Percentiles rank a stretch among this genome's conserved stretches.
phyloP scores from a whole-genome alignment of 2,113 vertebrate genomes.

The Epinephelus lanceolatus region DNA sequence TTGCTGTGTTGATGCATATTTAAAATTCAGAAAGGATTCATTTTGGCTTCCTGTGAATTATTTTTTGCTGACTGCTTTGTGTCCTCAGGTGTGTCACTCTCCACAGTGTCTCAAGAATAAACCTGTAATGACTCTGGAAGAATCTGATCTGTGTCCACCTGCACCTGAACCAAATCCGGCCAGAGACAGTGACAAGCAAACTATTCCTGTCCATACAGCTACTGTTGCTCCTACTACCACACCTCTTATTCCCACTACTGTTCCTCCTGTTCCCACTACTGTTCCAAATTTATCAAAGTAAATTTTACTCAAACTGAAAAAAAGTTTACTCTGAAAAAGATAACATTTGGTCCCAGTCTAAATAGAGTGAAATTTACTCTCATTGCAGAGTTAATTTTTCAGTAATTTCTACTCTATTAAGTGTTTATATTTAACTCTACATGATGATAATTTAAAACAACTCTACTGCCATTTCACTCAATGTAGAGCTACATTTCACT shows the following conservation, averaged over 20 bases:
- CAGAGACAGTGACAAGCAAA: background rate
- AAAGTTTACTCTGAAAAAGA: too few species aligned
- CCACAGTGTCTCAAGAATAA: constrained; percentile 5
- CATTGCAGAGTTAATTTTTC: too few species aligned
- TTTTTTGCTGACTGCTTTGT: background rate
- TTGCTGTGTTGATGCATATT: background rate
- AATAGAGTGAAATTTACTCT: too few species aligned
- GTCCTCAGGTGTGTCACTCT: constrained; percentile 69
- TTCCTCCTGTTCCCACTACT: background rate
- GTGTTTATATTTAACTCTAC: too few species aligned
- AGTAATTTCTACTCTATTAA: too few species aligned
- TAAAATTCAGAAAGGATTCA: too few species aligned
- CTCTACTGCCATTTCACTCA: too few species aligned
- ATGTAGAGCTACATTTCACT: too few species aligned
- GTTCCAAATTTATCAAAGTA: too few species aligned
- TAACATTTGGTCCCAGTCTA: too few species aligned
- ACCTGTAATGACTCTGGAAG: constrained; percentile 45
- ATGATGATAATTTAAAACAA: too few species aligned
- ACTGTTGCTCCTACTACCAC: background rate
- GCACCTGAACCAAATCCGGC: rapidly evolving
- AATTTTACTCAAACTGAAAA: too few species aligned
- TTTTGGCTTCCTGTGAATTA: background rate
- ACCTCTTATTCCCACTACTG: rapidly evolving
- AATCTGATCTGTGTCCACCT: constrained; percentile 53
- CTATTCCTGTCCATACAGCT: rapidly evolving